phyloP scores from a whole-genome alignment of 2,113 vertebrate genomes.

The Corydoras sp. region DNA sequence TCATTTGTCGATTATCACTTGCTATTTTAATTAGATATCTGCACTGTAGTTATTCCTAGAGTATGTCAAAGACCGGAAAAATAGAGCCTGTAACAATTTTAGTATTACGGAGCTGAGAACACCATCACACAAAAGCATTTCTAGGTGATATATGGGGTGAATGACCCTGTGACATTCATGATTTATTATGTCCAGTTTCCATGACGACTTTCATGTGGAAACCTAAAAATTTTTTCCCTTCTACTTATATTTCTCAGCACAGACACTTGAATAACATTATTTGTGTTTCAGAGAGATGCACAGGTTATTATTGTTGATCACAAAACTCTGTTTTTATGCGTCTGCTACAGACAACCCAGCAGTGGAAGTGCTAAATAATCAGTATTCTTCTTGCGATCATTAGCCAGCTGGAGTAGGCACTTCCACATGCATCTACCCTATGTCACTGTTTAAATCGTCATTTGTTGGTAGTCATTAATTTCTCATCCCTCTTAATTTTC shows the following conservation, averaged over 20 bases:
- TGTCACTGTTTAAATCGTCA: slow-evolving; percentile 30
- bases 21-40: slow-evolving; percentile 10
- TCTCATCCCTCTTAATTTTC: slow-evolving; percentile 20
- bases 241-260: too few species aligned
- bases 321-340: slow-evolving; percentile 1
- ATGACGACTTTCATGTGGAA: slow-evolving; percentile 11
- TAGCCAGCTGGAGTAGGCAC: slow-evolving; percentile 27
- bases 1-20: slow-evolving; percentile 5
- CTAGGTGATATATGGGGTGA: neutral
- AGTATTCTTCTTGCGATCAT: slow-evolving; percentile 32
- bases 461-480: slow-evolving; percentile 29
- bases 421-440: slow-evolving; percentile 18
- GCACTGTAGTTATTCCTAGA: neutral
- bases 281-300: neutral
- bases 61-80: too few species aligned
- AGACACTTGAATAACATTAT: too few species aligned
- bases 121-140: neutral
- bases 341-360: slow-evolving; percentile 1
- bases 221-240: neutral
- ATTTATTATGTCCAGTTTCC: slow-evolving; percentile 14
- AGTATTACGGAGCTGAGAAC: neutral
- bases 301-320: slow-evolving; percentile 10
- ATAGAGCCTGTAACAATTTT: neutral
- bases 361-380: slow-evolving; percentile 13
- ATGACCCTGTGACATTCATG: slow-evolving; percentile 29